These are phyloP conservation scores for Phoebastria nigripes DNA, from an alignment of 2,797 vertebrate species.

Conservation along the genomic window DNA sequence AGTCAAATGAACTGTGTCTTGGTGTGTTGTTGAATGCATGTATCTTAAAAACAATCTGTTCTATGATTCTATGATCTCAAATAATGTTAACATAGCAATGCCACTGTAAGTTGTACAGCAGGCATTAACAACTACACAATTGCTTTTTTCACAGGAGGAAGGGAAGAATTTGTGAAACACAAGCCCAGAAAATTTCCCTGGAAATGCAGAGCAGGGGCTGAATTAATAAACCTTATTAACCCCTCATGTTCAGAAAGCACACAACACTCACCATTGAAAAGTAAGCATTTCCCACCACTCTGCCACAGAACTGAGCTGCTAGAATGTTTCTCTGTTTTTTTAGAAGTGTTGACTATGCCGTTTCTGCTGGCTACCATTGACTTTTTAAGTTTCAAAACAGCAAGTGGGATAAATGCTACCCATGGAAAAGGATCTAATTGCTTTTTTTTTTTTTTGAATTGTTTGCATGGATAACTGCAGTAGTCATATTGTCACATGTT, in stretches of 20 bases:
- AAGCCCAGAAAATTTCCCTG: not conserved
- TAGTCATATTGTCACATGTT: not conserved
- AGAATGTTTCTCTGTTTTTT: not conserved
- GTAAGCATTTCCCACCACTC: not conserved
- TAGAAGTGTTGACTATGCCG: not conserved
- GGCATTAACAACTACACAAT: not conserved
- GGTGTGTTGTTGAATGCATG: not conserved
- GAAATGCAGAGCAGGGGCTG: not conserved
- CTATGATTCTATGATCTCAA: not conserved
- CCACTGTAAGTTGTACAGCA: not conserved
- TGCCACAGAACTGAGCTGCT: not conserved
- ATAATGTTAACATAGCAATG: not conserved
- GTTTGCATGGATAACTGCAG: not conserved
- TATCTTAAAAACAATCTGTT: not conserved
- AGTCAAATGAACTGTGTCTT: not conserved
- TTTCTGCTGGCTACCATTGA: not conserved
- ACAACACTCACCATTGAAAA: not conserved
- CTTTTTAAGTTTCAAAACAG: not conserved
- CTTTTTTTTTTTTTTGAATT: not conserved
- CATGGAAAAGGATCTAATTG: not conserved
- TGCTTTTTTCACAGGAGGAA: not conserved
- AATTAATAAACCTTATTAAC: not conserved
- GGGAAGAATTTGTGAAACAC: not conserved
- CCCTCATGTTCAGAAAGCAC: not conserved
- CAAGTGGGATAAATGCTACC: not conserved